Conservation (phyloP, 2,113 vertebrate species). For the Himantopus leucocephalus region DNA sequence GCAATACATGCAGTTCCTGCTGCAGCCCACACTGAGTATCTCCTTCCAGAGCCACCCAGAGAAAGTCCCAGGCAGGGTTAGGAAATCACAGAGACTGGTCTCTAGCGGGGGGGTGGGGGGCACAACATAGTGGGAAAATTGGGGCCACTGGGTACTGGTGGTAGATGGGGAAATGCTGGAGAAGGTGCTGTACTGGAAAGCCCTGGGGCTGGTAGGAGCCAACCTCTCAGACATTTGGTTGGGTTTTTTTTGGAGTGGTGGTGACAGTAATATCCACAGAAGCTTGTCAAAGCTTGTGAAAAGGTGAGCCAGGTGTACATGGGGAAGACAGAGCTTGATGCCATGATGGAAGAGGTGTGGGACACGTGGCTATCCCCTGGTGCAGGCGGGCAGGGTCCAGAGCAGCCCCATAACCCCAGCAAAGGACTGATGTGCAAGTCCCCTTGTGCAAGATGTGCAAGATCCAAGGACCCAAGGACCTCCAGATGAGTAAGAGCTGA, state of each 20-base stretch:
- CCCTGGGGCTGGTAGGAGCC: background rate
- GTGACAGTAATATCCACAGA: background rate
- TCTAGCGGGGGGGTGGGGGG: no score
- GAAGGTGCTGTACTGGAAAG: background rate
- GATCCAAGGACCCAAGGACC: no score
- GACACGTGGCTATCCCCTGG: background rate
- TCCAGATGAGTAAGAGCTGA: background rate
- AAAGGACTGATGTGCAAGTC: rapidly evolving
- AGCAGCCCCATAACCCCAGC: background rate
- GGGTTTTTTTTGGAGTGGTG: background rate
- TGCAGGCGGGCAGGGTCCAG: background rate
- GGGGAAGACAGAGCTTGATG: background rate
- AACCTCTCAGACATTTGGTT: background rate
- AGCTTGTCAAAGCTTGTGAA: background rate
- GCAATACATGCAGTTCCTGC: background rate
- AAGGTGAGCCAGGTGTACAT: rapidly evolving
- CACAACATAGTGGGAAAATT: rapidly evolving
- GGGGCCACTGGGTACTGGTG: no score
- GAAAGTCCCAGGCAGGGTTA: background rate
- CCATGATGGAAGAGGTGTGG: background rate
- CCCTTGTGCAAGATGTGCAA: no score
- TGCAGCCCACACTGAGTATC: background rate
- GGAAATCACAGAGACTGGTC: background rate
- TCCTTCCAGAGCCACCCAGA: background rate
- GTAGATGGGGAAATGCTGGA: background rate